Base-by-base conservation (phyloP, 2,113 vertebrate species). In the Heloderma charlesbogerti region DNA sequence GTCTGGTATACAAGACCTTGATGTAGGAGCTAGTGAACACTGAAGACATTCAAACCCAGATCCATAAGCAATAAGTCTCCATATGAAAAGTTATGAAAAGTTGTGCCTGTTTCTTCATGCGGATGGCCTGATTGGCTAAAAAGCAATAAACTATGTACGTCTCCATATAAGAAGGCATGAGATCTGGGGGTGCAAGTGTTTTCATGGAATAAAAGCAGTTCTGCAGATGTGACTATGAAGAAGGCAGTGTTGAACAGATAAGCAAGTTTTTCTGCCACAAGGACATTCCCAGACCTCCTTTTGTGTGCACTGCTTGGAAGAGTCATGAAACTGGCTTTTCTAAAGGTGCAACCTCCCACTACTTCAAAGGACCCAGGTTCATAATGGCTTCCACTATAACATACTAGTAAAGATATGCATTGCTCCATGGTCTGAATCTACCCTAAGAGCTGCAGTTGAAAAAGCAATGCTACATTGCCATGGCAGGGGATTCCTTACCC, bases 141-240 rank as follows among this genome's bases (percentile, higher is more conserved):
- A n/a, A n/a, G n/a, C n/a, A n/a, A n/a, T n/a, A n/a, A n/a, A n/a
- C n/a, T n/a, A n/a, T n/a, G n/a, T n/a, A n/a, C n/a, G n/a, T n/a
- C n/a, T n/a, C n/a, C n/a, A n/a, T n/a, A 78, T 43, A 6, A 78
- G 43, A 78, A 18, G 3, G 5, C 7, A 13, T 5, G 15, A 77
- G 37, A 77, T 40, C 37, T 20, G n/a, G 43, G 7, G 20, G 3
- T 78, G 40, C 1, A 10, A 48, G 77, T 37, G 3, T 40, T 4
- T 57, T 0, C 0, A 1, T 48, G 22, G 5, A 43, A 78, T 9
- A 29, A 25, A 78, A 27, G 37, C 37, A 78, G 43, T 78, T 51
- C 40, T 80, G 43, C 45, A 80, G 45, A 80, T 43, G 29, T 80
- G 37, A 31, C 12, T 22, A 29, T 51, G 60, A 63, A 63, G 13